Conservation (phyloP, 2,888 invertebrate species). For the Pseudococcus longispinus region DNA sequence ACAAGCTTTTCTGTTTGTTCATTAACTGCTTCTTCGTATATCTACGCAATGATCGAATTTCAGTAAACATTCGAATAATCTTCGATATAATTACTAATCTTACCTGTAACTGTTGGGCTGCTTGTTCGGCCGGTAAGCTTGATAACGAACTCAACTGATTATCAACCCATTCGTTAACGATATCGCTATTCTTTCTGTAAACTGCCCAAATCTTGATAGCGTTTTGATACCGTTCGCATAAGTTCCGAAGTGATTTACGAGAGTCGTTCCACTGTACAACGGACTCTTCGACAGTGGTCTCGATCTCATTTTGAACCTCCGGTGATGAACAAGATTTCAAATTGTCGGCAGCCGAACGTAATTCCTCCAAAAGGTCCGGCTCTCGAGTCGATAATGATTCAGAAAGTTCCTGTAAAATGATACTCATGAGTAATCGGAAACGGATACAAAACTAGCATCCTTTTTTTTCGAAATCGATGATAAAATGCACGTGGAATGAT, state of each 20-base stretch:
- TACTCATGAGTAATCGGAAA: neutral
- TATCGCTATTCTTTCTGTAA: conserved; percentile 79
- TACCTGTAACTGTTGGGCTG: conserved; percentile 61
- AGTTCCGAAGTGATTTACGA: conserved; percentile 68
- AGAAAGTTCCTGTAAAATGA: conserved; percentile 71
- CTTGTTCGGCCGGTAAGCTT: conserved; percentile 75
- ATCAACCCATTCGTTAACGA: conserved; percentile 78
- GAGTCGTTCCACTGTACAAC: conserved; percentile 82
- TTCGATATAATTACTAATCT: neutral
- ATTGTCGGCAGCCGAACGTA: conserved; percentile 75
- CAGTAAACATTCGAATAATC: neutral
- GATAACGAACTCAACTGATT: conserved; percentile 76
- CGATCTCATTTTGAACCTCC: conserved; percentile 75
- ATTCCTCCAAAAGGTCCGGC: conserved; percentile 72
- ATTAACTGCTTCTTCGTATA: conserved; percentile 53
- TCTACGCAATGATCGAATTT: neutral
- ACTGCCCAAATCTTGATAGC: conserved; percentile 83
- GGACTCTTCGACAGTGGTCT: conserved; percentile 78
- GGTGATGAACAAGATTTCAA: conserved; percentile 65
- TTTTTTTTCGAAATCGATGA: neutral
- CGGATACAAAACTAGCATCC: too few species aligned
- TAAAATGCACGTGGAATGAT: neutral
- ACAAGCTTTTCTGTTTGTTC: conserved; percentile 71
- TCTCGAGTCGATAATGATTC: conserved; percentile 79
- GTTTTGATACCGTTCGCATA: conserved; percentile 80